Evolutionary conservation across 1,140 invertebrate genomes (phyloP).

Genomic region (Eulimnadia texana): DNA sequence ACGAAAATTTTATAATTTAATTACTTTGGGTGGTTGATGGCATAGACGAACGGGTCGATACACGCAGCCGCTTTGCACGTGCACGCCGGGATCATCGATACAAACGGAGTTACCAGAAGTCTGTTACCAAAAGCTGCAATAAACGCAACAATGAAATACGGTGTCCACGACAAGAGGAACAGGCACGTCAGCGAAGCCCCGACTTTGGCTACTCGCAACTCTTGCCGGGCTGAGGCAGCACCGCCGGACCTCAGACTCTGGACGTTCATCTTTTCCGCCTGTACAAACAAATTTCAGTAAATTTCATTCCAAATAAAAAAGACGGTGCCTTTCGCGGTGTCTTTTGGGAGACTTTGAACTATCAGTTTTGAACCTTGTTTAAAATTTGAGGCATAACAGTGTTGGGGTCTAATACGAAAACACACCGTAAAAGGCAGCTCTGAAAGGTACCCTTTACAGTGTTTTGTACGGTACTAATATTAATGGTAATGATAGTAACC

Average conservation of each 20-base stretch:
- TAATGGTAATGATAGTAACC: slow-evolving; percentile 23
- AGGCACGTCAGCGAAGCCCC: slow-evolving; percentile 23
- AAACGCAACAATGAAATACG: slow-evolving; percentile 25
- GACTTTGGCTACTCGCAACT: slow-evolving; percentile 22
- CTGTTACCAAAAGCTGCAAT: slow-evolving; percentile 25
- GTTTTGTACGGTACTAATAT: not conserved
- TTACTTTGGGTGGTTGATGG: slow-evolving; percentile 23
- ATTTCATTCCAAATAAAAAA: not conserved
- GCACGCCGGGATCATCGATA: slow-evolving; percentile 25
- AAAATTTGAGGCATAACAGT: too few relatives aligned
- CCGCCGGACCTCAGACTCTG: slow-evolving; percentile 22
- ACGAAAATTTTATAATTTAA: not conserved
- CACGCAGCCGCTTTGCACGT: slow-evolving; percentile 25
- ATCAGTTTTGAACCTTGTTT: too few relatives aligned
- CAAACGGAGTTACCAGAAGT: slow-evolving; percentile 20
- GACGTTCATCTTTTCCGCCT: slow-evolving; percentile 29
- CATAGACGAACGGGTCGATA: slow-evolving; percentile 25
- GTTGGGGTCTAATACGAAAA: too few relatives aligned
- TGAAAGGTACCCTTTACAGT: too few relatives aligned
- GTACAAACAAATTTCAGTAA: not conserved
- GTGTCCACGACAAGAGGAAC: slow-evolving; percentile 25
- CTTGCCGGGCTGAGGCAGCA: slow-evolving; percentile 18
- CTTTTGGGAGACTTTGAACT: too few relatives aligned
- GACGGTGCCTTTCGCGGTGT: too few relatives aligned
- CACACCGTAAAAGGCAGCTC: too few relatives aligned